Conservation (phyloP, 2,797 vertebrate species). For the Mus spretus region DNA sequence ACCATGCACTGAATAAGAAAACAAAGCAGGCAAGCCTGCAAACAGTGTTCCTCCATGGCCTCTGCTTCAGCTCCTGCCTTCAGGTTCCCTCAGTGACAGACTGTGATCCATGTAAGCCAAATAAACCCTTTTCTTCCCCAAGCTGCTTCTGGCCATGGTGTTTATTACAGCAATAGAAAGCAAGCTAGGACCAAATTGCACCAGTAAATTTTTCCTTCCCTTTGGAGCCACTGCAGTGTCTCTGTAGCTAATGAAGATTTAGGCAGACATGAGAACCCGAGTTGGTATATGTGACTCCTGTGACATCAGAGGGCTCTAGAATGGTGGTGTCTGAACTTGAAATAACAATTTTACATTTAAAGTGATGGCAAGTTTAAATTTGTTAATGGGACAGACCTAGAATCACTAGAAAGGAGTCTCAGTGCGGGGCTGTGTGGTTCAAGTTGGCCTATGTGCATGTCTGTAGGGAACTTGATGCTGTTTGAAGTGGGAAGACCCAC, state of each 20-base stretch:
- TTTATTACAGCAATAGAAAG: neutral
- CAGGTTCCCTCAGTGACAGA: neutral
- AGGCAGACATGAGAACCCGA: neutral
- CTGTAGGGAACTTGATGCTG: neutral
- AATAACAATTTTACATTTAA: neutral
- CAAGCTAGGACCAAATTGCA: conserved; percentile 26
- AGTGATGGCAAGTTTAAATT: neutral
- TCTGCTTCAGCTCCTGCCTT: neutral
- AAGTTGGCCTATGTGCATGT: neutral
- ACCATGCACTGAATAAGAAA: neutral
- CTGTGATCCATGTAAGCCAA: neutral
- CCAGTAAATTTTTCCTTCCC: conserved; percentile 25
- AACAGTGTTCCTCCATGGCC: neutral
- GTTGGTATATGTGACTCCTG: neutral
- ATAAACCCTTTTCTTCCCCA: neutral
- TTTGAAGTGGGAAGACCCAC: neutral
- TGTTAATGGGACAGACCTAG: neutral
- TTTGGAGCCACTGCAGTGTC: conserved; percentile 53
- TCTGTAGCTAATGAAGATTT: conserved; percentile 51
- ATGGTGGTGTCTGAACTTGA: neutral
- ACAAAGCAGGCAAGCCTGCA: neutral
- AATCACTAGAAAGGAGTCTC: neutral
- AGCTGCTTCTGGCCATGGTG: neutral
- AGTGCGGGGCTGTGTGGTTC: neutral
- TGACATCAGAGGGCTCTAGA: neutral